These are phyloP conservation scores for Petromus typicus DNA, from an alignment of 2,113 vertebrate species.

Conservation along the genomic window DNA sequence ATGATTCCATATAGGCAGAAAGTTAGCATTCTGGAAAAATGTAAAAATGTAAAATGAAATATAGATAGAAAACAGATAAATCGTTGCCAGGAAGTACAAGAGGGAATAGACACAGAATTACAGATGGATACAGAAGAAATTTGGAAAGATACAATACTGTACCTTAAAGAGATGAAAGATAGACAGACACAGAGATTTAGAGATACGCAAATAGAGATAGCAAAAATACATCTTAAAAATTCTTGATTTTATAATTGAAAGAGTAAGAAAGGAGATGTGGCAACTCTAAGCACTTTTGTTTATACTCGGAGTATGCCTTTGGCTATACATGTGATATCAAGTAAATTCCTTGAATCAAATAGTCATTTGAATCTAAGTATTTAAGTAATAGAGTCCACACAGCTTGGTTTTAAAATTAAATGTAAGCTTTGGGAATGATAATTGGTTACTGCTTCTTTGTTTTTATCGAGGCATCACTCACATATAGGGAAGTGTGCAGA, in stretches of 20 bases:
- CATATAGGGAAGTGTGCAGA: not conserved
- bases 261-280: not conserved
- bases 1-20: not conserved
- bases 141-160: not conserved
- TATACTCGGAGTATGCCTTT: not conserved
- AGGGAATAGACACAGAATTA: not conserved
- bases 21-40: not conserved
- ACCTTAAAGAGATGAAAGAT: not conserved
- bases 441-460: not conserved
- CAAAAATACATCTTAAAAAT: not conserved
- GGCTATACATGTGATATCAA: not conserved
- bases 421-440: not conserved
- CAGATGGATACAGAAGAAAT: not conserved
- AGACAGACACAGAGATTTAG: not conserved
- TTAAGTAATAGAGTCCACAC: not conserved
- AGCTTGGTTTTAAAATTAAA: not conserved
- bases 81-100: not conserved
- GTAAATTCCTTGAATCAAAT: not conserved
- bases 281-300: not conserved
- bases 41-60: not conserved
- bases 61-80: not conserved
- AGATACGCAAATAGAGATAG: too few relatives aligned
- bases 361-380: slow-evolving; percentile 3
- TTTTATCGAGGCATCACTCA: slow-evolving; percentile 33
- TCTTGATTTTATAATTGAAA: not conserved